phyloP scores from a whole-genome alignment of 2,797 vertebrate genomes.

The Triplophysa yarkandensis region DNA sequence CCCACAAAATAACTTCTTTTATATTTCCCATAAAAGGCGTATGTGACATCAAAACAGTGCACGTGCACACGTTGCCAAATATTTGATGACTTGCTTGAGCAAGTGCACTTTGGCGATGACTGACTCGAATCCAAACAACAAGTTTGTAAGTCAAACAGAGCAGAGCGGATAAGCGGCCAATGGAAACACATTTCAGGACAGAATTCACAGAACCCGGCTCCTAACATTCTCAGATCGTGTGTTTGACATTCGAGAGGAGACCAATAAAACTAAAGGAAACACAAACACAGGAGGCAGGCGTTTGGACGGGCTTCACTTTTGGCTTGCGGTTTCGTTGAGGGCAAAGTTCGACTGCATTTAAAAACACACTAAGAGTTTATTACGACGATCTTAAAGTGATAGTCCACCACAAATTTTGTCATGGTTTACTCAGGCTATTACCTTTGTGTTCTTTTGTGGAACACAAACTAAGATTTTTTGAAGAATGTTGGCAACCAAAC shows the following conservation, averaged over 20 bases:
- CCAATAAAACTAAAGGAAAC: constrained; percentile 49
- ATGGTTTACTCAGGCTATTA: no score
- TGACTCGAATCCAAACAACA: constrained; percentile 51
- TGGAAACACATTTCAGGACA: constrained; percentile 47
- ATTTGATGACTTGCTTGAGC: constrained; percentile 50
- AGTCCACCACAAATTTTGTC: no score
- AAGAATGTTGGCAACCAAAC: no score
- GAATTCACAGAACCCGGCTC: constrained; percentile 39
- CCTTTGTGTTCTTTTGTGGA: no score
- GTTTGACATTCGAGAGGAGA: constrained; percentile 52
- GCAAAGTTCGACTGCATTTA: constrained; percentile 38
- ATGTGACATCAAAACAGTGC: constrained; percentile 4
- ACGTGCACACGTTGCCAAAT: constrained; percentile 39
- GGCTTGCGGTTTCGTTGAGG: constrained; percentile 4
- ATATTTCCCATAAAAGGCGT: constrained; percentile 49
- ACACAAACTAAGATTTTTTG: no score
- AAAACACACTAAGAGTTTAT: constrained; percentile 35
- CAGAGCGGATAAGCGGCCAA: constrained; percentile 29
- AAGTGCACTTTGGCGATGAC: constrained; percentile 51
- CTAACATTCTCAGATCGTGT: constrained; percentile 47
- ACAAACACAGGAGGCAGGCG: constrained; percentile 47
- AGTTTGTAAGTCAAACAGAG: constrained; percentile 41
- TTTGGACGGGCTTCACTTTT: constrained; percentile 38
- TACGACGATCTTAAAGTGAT: constrained; percentile 8
- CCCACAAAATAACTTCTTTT: constrained; percentile 10